Percentiles rank a stretch among this genome's conserved stretches.
phyloP scores from a whole-genome alignment of 2,888 invertebrate genomes.

The Laspeyria flexula region DNA sequence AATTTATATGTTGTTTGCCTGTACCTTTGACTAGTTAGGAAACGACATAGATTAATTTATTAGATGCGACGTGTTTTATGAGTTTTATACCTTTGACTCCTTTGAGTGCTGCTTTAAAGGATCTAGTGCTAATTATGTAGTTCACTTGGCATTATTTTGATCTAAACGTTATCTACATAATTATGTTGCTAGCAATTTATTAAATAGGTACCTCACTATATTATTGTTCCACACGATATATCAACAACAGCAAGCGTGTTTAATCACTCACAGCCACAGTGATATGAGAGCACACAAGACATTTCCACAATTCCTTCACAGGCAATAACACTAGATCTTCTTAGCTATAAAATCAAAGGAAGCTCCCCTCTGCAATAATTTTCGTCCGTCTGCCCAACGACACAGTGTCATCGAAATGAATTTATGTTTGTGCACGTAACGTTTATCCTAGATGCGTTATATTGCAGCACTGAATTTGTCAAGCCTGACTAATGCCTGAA shows the following conservation, averaged over 20 bases:
- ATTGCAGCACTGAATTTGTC: conserved; percentile 46
- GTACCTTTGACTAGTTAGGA: conserved; percentile 3
- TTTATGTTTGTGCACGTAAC: conserved; percentile 43
- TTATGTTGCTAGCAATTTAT: too few relatives aligned
- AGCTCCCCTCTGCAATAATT: conserved; percentile 17
- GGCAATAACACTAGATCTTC: conserved; percentile 11
- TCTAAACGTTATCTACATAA: too few relatives aligned
- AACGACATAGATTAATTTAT: not conserved
- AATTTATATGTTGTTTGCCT: conserved; percentile 11
- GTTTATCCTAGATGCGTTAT: conserved; percentile 36
- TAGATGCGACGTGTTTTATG: not conserved
- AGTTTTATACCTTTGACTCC: not conserved
- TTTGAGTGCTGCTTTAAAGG: not conserved
- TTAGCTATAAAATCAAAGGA: conserved; percentile 15
- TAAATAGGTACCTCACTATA: too few relatives aligned
- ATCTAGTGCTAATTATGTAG: not conserved
- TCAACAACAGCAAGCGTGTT: too few relatives aligned
- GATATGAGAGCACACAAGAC: not conserved
- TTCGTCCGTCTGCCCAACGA: conserved; percentile 7
- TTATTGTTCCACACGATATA: too few relatives aligned
- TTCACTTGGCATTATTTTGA: too few relatives aligned
- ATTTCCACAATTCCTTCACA: not conserved
- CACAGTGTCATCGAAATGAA: conserved; percentile 47
- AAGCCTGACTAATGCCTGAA: conserved; percentile 39
- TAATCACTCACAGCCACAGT: not conserved